A percentile compares a stretch with the other conserved stretches of the same genome.
Evolutionary conservation across 2,113 vertebrate species (phyloP).

Genomic region (Oryzias woworae): DNA sequence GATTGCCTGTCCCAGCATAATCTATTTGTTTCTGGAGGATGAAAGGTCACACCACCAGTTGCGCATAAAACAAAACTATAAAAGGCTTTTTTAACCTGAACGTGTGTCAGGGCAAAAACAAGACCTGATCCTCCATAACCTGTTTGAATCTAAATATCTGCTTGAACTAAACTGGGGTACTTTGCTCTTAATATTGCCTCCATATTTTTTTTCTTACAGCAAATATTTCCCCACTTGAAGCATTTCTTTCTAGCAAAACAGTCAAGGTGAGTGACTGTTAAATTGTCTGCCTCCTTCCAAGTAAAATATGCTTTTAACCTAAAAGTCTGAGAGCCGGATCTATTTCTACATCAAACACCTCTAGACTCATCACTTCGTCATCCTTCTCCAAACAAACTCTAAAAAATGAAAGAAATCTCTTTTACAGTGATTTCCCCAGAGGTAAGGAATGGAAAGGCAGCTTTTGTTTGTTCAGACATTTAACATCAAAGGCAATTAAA

Average conservation of each 20-base stretch:
- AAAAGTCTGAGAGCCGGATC: background rate
- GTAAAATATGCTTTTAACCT: background rate
- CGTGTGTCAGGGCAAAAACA: background rate
- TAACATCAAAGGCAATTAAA: too few relatives aligned
- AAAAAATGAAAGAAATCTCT: background rate
- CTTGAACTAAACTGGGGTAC: too few relatives aligned
- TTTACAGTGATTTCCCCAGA: background rate
- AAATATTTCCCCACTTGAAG: background rate
- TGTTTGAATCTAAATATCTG: background rate
- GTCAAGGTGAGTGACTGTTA: background rate
- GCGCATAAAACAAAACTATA: background rate
- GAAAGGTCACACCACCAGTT: constrained; percentile 3
- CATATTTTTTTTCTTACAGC: background rate
- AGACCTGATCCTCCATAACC: background rate
- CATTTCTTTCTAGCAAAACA: background rate
- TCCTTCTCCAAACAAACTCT: background rate
- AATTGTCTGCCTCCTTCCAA: background rate
- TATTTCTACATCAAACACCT: background rate
- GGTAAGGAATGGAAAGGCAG: background rate
- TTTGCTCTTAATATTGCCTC: background rate
- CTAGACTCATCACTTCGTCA: constrained; percentile 4
- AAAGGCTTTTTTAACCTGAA: background rate
- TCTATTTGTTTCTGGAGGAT: background rate
- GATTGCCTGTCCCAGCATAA: too few relatives aligned
- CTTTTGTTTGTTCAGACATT: too few relatives aligned